Conservation (phyloP, 2,113 vertebrate genomes). For the Scortum barcoo region DNA sequence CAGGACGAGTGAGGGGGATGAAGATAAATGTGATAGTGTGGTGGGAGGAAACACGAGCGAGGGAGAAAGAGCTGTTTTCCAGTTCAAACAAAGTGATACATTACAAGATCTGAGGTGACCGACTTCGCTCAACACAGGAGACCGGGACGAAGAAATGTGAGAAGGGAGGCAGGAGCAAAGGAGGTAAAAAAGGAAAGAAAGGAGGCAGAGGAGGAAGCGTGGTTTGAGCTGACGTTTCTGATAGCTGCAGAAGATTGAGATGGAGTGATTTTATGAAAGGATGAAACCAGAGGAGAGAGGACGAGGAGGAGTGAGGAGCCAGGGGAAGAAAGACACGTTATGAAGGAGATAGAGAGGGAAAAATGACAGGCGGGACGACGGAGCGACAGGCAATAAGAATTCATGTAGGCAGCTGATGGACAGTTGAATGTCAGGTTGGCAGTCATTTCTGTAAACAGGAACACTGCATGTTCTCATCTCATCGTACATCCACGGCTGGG, state of each 20-base stretch:
- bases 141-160: conserved; percentile 32
- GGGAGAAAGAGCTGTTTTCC: conserved; percentile 46
- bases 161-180: neutral
- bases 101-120: conserved; percentile 47
- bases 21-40: conserved; percentile 66
- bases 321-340: conserved; percentile 20
- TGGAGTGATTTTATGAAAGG: conserved; percentile 37
- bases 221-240: conserved; percentile 41
- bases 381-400: conserved; percentile 50
- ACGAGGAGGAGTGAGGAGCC: conserved; percentile 31
- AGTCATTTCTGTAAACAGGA: conserved; percentile 65
- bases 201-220: conserved; percentile 7
- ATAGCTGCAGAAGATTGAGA: conserved; percentile 46
- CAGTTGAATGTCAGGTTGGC: conserved; percentile 68
- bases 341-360: conserved; percentile 37
- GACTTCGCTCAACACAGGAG: conserved; percentile 50
- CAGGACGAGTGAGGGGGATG: conserved; percentile 42
- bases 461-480: conserved; percentile 60
- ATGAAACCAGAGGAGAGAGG: conserved; percentile 34
- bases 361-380: conserved; percentile 50
- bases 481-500: conserved; percentile 24
- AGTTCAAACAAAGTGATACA: conserved; percentile 66
- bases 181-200: conserved; percentile 6
- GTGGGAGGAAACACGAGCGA: conserved; percentile 47
- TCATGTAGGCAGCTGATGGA: conserved; percentile 67